Evolutionary conservation across 2,113 vertebrate species (phyloP).

Genomic region (Pampusana beccarii): DNA sequence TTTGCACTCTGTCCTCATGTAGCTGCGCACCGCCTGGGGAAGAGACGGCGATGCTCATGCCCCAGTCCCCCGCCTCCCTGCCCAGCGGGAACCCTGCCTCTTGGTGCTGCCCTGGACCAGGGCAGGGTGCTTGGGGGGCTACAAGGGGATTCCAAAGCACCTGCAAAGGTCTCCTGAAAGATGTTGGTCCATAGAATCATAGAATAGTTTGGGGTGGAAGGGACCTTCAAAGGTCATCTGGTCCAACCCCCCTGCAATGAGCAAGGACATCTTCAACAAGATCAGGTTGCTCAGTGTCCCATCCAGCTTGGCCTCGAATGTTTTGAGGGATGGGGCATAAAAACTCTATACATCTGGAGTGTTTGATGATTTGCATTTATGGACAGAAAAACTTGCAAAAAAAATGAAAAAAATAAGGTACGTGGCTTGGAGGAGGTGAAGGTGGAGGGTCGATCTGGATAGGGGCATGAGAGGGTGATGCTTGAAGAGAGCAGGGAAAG

Average conservation of each 20-base stretch:
- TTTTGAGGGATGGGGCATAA: too few relatives aligned
- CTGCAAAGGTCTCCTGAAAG: background rate
- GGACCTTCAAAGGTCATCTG: too few relatives aligned
- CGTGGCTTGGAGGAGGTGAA: background rate
- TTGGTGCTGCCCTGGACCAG: background rate
- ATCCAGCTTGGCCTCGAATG: too few relatives aligned
- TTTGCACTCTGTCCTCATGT: constrained; percentile 96
- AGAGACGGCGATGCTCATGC: background rate
- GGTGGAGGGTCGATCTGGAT: background rate
- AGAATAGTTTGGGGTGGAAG: too few relatives aligned
- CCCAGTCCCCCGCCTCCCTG: fast-evolving
- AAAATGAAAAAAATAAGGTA: background rate
- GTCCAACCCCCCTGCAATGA: too few relatives aligned
- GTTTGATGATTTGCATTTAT: too few relatives aligned
- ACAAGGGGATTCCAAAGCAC: background rate
- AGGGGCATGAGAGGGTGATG: fast-evolving
- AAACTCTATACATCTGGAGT: too few relatives aligned
- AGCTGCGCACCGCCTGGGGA: constrained; percentile 90
- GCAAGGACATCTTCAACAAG: too few relatives aligned
- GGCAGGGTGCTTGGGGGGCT: background rate
- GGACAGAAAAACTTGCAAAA: too few relatives aligned
- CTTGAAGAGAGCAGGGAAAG: background rate
- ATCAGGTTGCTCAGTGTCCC: too few relatives aligned
- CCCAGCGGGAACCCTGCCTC: background rate
- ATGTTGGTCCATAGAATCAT: too few relatives aligned